phyloP scores from a whole-genome alignment of 2,113 vertebrate genomes.

The Cygnus atratus region DNA sequence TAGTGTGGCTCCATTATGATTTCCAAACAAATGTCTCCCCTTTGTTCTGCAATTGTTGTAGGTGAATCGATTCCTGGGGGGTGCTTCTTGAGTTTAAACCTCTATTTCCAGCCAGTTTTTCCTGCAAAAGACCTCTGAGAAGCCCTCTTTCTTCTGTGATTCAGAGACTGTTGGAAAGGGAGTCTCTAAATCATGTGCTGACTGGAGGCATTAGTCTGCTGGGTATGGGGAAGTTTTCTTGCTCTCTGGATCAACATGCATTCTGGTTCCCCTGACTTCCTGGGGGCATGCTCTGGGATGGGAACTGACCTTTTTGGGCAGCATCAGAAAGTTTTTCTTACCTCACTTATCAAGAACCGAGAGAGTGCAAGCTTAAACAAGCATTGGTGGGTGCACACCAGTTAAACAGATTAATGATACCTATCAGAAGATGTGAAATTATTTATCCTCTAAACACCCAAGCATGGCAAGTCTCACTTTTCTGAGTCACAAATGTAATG shows the following conservation, averaged over 20 bases:
- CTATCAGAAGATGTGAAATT: constrained; percentile 42
- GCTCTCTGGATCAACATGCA: no score
- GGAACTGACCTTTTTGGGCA: not conserved
- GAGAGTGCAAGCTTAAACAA: constrained; percentile 37
- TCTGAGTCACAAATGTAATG: constrained; percentile 20
- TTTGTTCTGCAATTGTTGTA: not conserved
- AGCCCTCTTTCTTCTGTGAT: not conserved
- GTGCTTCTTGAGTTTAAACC: not conserved
- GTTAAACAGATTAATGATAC: constrained; percentile 48
- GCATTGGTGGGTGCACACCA: constrained; percentile 2
- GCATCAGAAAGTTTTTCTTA: not conserved
- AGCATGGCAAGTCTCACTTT: constrained; percentile 20
- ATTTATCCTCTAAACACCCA: constrained; percentile 28
- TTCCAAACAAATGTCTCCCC: not conserved
- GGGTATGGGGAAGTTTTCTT: not conserved
- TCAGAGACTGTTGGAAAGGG: not conserved
- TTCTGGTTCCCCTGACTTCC: not conserved
- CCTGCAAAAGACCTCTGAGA: not conserved
- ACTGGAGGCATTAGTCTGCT: not conserved
- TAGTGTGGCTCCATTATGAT: not conserved
- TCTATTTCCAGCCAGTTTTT: not conserved
- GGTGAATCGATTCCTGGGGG: not conserved
- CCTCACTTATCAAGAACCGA: not conserved
- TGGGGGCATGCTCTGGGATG: not conserved
- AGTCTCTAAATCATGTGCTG: not conserved